Evolutionary conservation across 2,888 invertebrate genomes (phyloP).

Genomic region (Cantharis rustica): DNA sequence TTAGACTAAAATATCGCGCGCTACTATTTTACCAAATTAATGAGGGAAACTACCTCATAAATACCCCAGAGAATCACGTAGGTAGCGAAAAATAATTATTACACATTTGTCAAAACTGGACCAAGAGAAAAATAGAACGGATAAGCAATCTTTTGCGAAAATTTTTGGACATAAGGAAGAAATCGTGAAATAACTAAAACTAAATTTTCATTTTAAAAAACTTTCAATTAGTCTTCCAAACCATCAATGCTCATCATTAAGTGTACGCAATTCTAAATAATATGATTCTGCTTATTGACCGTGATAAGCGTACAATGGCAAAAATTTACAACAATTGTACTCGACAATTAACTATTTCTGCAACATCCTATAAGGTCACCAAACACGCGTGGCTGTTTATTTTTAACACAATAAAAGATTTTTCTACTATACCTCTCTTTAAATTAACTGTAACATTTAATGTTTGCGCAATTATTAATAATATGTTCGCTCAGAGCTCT

Average conservation of each 20-base stretch:
- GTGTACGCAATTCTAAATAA: background rate
- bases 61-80: too few species aligned
- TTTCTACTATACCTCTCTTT: background rate
- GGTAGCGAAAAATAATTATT: too few species aligned
- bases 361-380: background rate
- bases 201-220: background rate
- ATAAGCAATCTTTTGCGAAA: too few species aligned
- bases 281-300: background rate
- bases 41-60: too few species aligned
- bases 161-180: background rate
- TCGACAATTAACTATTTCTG: background rate
- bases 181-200: background rate
- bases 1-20: too few species aligned
- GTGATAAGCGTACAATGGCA: background rate
- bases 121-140: too few species aligned
- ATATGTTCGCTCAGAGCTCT: background rate
- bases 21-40: too few species aligned
- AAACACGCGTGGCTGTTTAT: background rate
- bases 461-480: background rate
- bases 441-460: background rate
- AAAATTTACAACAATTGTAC: background rate
- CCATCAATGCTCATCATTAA: background rate
- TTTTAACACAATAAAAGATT: background rate
- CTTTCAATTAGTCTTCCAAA: background rate
- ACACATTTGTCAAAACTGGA: too few species aligned